Percentiles rank a stretch among this genome's conserved stretches.
These are phyloP conservation scores for Podargus strigoides DNA, from an alignment of 2,797 vertebrate species.

Conservation along the genomic window DNA sequence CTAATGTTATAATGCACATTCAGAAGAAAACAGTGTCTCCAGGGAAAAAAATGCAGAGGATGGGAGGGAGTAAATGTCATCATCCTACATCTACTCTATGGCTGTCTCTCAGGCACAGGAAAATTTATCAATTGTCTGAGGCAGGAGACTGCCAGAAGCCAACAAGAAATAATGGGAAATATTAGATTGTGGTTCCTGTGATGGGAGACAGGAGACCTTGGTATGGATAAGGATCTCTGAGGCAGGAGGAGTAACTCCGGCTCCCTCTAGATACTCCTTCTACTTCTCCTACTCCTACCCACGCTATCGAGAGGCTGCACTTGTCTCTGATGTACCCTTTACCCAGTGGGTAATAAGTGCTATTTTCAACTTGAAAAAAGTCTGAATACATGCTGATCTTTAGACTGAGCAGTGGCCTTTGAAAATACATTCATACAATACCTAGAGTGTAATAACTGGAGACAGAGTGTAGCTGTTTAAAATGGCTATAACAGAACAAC, in stretches of 20 bases:
- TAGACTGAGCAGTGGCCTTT: not conserved
- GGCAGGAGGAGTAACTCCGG: not conserved
- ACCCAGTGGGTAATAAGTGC: not conserved
- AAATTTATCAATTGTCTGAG: not conserved
- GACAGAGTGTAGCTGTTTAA: not conserved
- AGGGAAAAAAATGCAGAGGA: rapidly evolving
- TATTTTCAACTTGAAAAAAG: not conserved
- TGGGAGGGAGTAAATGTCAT: rapidly evolving
- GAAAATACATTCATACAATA: not conserved
- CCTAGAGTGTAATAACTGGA: not conserved
- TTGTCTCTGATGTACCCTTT: not conserved
- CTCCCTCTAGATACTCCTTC: not conserved
- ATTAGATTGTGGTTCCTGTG: not conserved
- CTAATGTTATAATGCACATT: not conserved
- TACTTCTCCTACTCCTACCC: not conserved
- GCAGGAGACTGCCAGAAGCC: not conserved
- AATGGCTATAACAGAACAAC: not conserved
- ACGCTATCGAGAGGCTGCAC: not conserved
- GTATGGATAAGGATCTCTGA: not conserved
- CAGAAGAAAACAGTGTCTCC: not conserved
- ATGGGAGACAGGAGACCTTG: not conserved
- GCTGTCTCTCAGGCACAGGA: not conserved
- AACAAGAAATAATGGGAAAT: not conserved
- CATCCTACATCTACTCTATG: not conserved
- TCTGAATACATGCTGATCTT: not conserved